Evolutionary conservation across 35 echinoderm and acorn worm species (phyloP).

Genomic region (Anneissia japonica): DNA sequence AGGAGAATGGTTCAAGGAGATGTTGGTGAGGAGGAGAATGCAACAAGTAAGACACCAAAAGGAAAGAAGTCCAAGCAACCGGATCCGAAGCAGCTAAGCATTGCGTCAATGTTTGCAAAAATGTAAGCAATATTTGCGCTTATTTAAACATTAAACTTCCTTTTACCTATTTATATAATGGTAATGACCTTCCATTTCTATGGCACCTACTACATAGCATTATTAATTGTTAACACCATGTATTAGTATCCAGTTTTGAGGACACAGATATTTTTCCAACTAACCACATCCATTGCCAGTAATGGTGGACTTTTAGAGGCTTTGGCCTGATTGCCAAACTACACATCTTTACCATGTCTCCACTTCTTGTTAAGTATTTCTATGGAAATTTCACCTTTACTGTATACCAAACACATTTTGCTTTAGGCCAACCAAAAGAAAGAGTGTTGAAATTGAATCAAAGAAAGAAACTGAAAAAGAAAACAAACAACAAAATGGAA

Average conservation of each 20-base stretch:
- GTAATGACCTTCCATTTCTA: neutral
- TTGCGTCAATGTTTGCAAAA: constrained; percentile 93
- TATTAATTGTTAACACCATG: neutral
- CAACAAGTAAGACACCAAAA: constrained; percentile 15
- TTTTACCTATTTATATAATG: neutral
- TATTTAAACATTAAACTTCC: neutral
- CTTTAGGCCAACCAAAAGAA: constrained; percentile 64
- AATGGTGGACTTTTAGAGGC: too few relatives aligned
- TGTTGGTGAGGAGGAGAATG: neutral
- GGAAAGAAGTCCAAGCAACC: constrained; percentile 66
- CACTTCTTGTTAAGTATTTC: neutral
- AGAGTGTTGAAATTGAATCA: constrained; percentile 30
- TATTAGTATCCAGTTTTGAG: too few relatives aligned
- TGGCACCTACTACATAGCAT: neutral
- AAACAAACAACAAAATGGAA: constrained; percentile 17
- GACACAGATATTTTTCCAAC: too few relatives aligned
- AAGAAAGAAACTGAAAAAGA: neutral
- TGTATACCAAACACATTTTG: neutral
- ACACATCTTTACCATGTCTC: too few relatives aligned
- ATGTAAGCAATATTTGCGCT: too few relatives aligned
- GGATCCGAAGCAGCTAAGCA: constrained; percentile 87
- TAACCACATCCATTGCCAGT: too few relatives aligned
- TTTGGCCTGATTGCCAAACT: too few relatives aligned
- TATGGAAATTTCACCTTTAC: neutral
- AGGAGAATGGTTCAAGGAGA: neutral